Evolutionary conservation across 2,888 invertebrate genomes (phyloP).

Genomic region (Dyspetes luteomarginatus): DNA sequence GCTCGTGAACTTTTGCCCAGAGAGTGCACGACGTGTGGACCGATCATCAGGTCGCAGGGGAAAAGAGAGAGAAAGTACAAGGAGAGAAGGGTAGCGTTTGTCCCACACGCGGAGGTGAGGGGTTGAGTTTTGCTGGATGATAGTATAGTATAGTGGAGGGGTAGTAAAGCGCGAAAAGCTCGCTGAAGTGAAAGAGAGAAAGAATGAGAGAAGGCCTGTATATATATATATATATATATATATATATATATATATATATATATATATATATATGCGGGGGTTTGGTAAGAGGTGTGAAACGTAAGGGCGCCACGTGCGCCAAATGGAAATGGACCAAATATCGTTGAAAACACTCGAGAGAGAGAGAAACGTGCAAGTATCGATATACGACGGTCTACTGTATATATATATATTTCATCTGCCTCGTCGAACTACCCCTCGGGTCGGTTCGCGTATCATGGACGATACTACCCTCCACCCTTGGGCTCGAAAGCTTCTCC

Average conservation of each 20-base stretch:
- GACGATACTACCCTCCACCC: conserved; percentile 56
- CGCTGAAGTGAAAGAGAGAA: conserved; percentile 5
- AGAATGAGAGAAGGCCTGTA: conserved; percentile 33
- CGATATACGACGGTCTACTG: conserved; percentile 77
- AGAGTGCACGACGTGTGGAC: conserved; percentile 47
- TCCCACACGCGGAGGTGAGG: conserved; percentile 22
- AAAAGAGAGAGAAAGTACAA: not conserved
- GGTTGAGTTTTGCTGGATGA: conserved; percentile 59
- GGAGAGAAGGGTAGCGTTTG: conserved; percentile 34
- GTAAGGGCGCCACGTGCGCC: conserved; percentile 82
- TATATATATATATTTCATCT: conserved; percentile 71
- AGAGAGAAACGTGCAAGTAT: conserved; percentile 75
- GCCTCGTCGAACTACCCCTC: conserved; percentile 67
- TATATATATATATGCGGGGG: too few relatives aligned
- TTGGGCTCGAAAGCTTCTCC: conserved; percentile 4
- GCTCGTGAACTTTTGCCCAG: conserved; percentile 63
- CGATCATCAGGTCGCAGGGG: conserved; percentile 52
- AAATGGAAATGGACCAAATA: conserved; percentile 83
- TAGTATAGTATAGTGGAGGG: conserved; percentile 31
- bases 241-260: too few relatives aligned
- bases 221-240: conserved; percentile 6
- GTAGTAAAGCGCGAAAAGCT: conserved; percentile 37
- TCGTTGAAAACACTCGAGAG: conserved; percentile 80
- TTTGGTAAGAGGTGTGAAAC: conserved; percentile 80
- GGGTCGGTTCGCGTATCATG: conserved; percentile 43